Percentiles rank a stretch among this genome's conserved stretches.
Evolutionary conservation across 2,113 vertebrate genomes (phyloP).

Genomic region (Ia io): DNA sequence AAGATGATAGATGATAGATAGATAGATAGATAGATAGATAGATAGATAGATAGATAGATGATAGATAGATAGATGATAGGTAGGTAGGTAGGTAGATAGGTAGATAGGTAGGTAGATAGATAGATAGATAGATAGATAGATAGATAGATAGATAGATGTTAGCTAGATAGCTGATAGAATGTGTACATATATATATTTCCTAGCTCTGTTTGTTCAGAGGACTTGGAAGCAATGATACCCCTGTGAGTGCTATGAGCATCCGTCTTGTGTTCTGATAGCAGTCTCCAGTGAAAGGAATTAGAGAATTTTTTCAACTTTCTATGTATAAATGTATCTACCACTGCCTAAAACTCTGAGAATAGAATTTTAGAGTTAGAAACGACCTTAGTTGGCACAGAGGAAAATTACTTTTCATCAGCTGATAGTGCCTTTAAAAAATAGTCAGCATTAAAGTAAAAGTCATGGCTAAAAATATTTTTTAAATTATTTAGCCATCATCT

Average conservation of each 20-base stretch:
- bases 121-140: neutral
- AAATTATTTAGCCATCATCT: neutral
- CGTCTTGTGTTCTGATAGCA: neutral
- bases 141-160: neutral
- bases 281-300: neutral
- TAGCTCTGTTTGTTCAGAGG: neutral
- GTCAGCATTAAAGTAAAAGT: neutral
- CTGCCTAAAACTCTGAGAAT: neutral
- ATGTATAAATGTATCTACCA: neutral
- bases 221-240: neutral
- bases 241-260: neutral
- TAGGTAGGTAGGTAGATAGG: too few species aligned
- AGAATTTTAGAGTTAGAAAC: neutral
- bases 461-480: neutral
- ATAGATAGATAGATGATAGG: neutral
- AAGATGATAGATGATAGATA: neutral
- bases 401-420: neutral
- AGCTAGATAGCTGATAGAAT: neutral
- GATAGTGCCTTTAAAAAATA: neutral
- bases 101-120: neutral
- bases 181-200: neutral
- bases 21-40: neutral
- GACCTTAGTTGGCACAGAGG: neutral
- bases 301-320: neutral
- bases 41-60: neutral